Conservation (phyloP, 1,140 invertebrate genomes). For the Trichomalopsis sarcophagae region DNA sequence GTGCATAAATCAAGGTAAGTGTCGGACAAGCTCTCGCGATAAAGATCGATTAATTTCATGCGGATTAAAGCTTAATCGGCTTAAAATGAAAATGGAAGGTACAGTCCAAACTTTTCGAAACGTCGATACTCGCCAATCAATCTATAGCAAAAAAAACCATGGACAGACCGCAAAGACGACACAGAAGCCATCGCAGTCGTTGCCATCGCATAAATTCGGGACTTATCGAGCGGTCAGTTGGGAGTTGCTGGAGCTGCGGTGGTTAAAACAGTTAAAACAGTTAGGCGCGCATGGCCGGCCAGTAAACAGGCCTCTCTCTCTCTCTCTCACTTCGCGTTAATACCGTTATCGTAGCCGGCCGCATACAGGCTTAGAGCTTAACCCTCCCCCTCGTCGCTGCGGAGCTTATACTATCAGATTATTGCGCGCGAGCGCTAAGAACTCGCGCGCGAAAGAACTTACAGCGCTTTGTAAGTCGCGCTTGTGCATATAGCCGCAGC, state of each 20-base stretch:
- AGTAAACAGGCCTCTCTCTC: slow-evolving; percentile 54
- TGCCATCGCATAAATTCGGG: slow-evolving; percentile 50
- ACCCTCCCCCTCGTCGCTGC: neutral
- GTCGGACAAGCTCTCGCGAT: too few relatives aligned
- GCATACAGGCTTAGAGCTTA: slow-evolving; percentile 10
- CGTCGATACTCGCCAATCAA: too few relatives aligned
- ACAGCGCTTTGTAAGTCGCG: neutral
- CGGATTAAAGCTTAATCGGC: too few relatives aligned
- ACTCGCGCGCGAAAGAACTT: neutral
- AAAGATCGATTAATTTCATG: too few relatives aligned
- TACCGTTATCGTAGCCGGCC: slow-evolving; percentile 62
- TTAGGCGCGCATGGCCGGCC: slow-evolving; percentile 54
- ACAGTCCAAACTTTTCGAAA: too few relatives aligned
- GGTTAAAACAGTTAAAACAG: slow-evolving; percentile 63
- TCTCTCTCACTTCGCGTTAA: slow-evolving; percentile 49
- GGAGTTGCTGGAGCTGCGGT: slow-evolving; percentile 17
- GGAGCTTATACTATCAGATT: neutral
- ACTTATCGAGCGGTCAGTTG: slow-evolving; percentile 55
- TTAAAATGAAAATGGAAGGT: too few relatives aligned
- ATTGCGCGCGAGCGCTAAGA: neutral
- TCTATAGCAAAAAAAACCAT: neutral
- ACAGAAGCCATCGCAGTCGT: neutral
- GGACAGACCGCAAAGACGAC: neutral
- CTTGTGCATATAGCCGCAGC: neutral
- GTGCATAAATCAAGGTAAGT: too few relatives aligned